Base-by-base conservation (phyloP, 2,113 vertebrate genomes). In the Pteronura brasiliensis region DNA sequence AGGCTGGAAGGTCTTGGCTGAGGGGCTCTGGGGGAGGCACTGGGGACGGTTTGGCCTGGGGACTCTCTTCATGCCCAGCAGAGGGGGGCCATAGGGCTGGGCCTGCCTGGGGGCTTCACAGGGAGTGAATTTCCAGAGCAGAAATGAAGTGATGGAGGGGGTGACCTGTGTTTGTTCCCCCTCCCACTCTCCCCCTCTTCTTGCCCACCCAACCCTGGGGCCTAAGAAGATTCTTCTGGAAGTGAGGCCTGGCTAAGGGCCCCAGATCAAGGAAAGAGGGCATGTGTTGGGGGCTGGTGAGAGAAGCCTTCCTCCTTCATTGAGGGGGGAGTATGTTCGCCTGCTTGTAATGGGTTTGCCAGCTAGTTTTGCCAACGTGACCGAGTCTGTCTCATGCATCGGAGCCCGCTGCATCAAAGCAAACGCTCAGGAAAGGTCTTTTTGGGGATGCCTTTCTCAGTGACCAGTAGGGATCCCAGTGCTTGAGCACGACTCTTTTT, bases 381-480 rank as follows among this genome's bases (percentile, higher is more conserved):
- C 39, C 17, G 42, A 39, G 27, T 69, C 34, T 65, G 29, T 27
- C 36, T 55, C 23, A 52, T 36, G 76, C 36, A 29, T 13, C 21
- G 42, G 47, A 39, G 7, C 36, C 23, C 36, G 74, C 7, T 4
- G 49, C 4, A 0, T 49, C 72, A 29, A 31, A 71, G 47, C 25
- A 23, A 3, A 4, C 0, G 1, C 12, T 34, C 6, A 0, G 0
- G 7, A 6, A 47, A 52, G 61, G n/a, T 36, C 23, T 29, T 5
- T 10, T 21, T 12, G 0, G 0, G 7, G 52, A 23, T 13, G 1
- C 31, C 80, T 55, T 47, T 65, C 15, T 18, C 39, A 36, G n/a
- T 27, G 34, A 2, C 1, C 8, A 25, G 44, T 6, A 57, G 67
- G 42, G 36, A 36, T 10, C 47, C 44, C 13, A 18, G 52, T 2